Evolutionary conservation across 2,113 vertebrate species (phyloP), one percentile per base, ranked within the genome.

Genomic region (Thryonomys swinderianus): DNA sequence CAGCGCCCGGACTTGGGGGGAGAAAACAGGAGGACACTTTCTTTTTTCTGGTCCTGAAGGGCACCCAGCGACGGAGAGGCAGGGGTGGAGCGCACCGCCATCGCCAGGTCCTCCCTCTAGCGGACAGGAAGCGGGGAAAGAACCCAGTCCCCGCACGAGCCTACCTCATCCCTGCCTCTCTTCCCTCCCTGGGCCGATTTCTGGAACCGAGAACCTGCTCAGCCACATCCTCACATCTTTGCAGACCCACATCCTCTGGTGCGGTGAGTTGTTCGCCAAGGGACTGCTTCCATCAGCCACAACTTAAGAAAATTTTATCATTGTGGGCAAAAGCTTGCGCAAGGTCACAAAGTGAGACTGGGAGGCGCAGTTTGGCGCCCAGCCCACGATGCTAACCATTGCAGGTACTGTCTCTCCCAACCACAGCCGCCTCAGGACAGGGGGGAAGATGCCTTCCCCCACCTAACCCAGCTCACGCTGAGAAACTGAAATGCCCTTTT

Each of bases 51-150:
- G 18, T 61, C 30, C 62, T 20, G 23, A 27, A 30, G 71, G 10
- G 0, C 64, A 76, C 6, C 3, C 0, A 37, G 78, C 4, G 12
- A 74, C 73, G 0, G 67, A 51, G 34, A 57, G 45, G 59, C 66
- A 17, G 32, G 20, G 5, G 2, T 5, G 14, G 30, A 76, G n/a
- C 4, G 3, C 66, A 13, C 5, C 8, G 48, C 10, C 0, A 30
- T 48, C 61, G 20, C 34, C 0, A 3, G 48, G 61, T 42, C 27
- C 0, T 13, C 34, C 18, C 74, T 37, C 74, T 4, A 34, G 83
- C 57, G 32, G 62, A 42, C 6, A 0, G 0, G 3, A 34, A 74
- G n/a, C 57, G 51, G 8, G 13, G 5, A 45, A 53, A 32, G 55
- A 55, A 69, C 14, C 30, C 57, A 10, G 64, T 13, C 9, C 17